Base-by-base conservation (phyloP, 2,113 vertebrate species). In the Microtus richardsoni region DNA sequence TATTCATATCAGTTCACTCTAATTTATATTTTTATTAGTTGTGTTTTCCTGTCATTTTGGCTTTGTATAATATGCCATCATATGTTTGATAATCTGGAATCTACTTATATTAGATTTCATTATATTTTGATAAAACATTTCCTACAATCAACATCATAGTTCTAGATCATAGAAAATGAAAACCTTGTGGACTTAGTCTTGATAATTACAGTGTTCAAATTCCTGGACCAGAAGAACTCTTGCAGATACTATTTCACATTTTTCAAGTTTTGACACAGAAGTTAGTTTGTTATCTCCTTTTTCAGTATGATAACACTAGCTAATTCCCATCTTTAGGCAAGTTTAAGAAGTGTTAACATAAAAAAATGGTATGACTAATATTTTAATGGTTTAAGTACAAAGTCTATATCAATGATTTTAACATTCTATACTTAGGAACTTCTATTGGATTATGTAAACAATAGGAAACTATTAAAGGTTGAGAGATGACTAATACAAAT, bases 61-160 rank as follows among this genome's bases (percentile, higher is more conserved):
- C 12, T 93, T 79, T 90, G 26, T 82, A 11, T 93, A 88, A 84
- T 92, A 52, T 44, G 22, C 6, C 74, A 77, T 77, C 73, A 91
- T 82, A 47, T 89, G 36, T 39, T 88, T 44, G 4, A 30, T 1
- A 89, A 62, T 68, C 49, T 80, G 80, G 24, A 39, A 52, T 33
- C 54, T 87, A 14, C 30, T 82, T 14, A 30, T 80, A 80, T 52
- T 93, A 54, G 92, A 89, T 12, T 70, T 94, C 3, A 74, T 86
- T 77, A 11, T 94, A 4, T 75, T 92, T n/a, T 90, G 68, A 90
- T 78, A 70, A 62, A 96, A 70, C 74, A 75, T 91, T 88, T 96
- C 58, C 47, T 62, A 41, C 9, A 41, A 7, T 93, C 36, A 93
- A 49, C 26, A 94, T 47, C 26, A 8, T 95, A 80, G 73, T 92